Base-by-base conservation (phyloP, 2,797 vertebrate species). In the Catharus ustulatus region DNA sequence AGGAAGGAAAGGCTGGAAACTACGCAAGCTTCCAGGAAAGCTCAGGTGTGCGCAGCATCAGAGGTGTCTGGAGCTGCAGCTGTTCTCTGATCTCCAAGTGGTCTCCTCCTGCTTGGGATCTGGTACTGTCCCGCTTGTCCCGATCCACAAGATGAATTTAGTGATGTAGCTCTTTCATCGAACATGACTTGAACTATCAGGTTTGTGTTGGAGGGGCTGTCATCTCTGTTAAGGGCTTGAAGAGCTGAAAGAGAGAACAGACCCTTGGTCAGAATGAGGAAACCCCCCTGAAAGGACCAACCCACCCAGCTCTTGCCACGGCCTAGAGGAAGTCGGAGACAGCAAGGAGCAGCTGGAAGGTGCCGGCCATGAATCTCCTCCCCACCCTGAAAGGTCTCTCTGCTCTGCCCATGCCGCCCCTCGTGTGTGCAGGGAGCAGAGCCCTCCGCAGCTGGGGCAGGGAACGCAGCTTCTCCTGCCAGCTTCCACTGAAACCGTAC, bases 361-460 rank as follows among this genome's bases (percentile, higher is more conserved):
- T 24, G 59, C 51, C 55, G 51, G 20, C 59, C 36, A 17, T 4
- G 9, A 34, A 30, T 34, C 6, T 52, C 6, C 29, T 1, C 4
- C 12, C 13, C 16, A 13, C 8, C 21, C 24, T 17, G 24, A 11
- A 34, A 34, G 2, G 9, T 15, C 29, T 73, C 16, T 8, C 24
- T 73, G 34, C 42, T 17, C 49, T 64, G 11, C 19, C 24, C 16
- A 17, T 0, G 30, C 30, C 3, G 20, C 15, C 23, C 24, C 15
- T 73, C 0, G 1, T 55, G 13, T 0, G 1, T 16, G 5, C 24
- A 34, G 4, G 59, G 42, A 42, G 42, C 19, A 7, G n/a, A 72
- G 27, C 29, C 27, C 8, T 4, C 34, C 1, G 0, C 34, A 55
- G 43, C 23, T 1, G 2, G 7, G 62, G 1, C 76, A 48, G 43